phyloP scores from a whole-genome alignment of 2,888 invertebrate species.

The Sympetrum striolatum region DNA sequence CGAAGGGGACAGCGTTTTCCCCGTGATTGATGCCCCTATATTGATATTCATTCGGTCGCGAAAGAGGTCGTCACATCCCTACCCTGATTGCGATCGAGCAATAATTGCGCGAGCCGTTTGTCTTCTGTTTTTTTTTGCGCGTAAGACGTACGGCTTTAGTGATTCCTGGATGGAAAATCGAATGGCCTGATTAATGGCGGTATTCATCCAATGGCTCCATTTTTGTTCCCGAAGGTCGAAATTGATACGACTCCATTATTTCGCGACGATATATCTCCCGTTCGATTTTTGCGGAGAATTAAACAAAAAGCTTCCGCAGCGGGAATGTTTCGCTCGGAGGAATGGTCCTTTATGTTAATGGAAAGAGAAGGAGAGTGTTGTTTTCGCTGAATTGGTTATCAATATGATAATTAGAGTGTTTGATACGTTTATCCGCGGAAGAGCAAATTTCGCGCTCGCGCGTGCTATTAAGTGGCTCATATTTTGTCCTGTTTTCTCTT shows the following conservation, averaged over 20 bases:
- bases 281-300: no score
- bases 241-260: background rate
- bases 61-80: background rate
- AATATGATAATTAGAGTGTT: no score
- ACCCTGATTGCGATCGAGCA: conserved; percentile 6
- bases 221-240: background rate
- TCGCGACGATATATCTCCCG: background rate
- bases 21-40: conserved; percentile 4
- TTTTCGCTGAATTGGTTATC: no score
- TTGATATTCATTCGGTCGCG: conserved; percentile 5
- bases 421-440: no score
- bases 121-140: background rate
- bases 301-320: no score
- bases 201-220: background rate
- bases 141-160: background rate
- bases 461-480: no score
- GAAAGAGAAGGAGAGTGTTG: no score
- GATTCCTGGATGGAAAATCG: conserved; percentile 13
- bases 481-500: no score
- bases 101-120: conserved; percentile 34
- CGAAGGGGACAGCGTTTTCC: background rate
- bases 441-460: no score
- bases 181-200: background rate
- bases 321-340: no score
- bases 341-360: no score